phyloP scores from a whole-genome alignment of 2,797 vertebrate species.

The Syngnathus acus region DNA sequence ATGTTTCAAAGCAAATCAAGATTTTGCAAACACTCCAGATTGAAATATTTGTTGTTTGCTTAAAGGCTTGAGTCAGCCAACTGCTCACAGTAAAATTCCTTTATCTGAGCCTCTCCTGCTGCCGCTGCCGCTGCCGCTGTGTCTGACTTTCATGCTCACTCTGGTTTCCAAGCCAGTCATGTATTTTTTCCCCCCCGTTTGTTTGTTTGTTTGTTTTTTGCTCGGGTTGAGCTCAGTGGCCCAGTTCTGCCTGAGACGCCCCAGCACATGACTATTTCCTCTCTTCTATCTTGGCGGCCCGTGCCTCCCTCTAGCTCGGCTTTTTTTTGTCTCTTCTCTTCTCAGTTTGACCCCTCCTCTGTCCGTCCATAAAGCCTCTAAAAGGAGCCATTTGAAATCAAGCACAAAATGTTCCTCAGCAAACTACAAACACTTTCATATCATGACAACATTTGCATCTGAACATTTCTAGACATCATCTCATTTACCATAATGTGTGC shows the following conservation, averaged over 20 bases:
- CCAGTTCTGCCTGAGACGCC: constrained; percentile 54
- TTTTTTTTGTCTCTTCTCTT: background rate
- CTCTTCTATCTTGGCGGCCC: constrained; percentile 13
- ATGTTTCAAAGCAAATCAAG: background rate
- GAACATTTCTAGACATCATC: too few species aligned
- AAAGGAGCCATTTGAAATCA: background rate
- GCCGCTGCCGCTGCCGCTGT: constrained; percentile 29
- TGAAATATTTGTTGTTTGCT: constrained; percentile 19
- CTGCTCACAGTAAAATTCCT: constrained; percentile 34
- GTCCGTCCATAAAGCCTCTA: too few species aligned
- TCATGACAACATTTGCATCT: background rate
- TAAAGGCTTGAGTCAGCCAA: constrained; percentile 26
- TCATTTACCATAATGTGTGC: too few species aligned
- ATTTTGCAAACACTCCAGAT: constrained; percentile 30
- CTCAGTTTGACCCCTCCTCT: constrained; percentile 15
- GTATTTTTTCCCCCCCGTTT: constrained; percentile 16
- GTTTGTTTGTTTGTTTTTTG: constrained; percentile 31
- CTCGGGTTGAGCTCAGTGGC: constrained; percentile 55
- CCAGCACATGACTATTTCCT: constrained; percentile 33
- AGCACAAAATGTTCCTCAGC: too few species aligned
- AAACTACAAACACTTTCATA: too few species aligned
- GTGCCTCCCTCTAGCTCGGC: background rate
- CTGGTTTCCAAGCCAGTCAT: constrained; percentile 47
- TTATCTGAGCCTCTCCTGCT: constrained; percentile 41
- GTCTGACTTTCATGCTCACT: constrained; percentile 14